A percentile compares a stretch with the other conserved stretches of the same genome.
Evolutionary conservation across 2,888 invertebrate genomes (phyloP).

Genomic region (Papilio protenor): DNA sequence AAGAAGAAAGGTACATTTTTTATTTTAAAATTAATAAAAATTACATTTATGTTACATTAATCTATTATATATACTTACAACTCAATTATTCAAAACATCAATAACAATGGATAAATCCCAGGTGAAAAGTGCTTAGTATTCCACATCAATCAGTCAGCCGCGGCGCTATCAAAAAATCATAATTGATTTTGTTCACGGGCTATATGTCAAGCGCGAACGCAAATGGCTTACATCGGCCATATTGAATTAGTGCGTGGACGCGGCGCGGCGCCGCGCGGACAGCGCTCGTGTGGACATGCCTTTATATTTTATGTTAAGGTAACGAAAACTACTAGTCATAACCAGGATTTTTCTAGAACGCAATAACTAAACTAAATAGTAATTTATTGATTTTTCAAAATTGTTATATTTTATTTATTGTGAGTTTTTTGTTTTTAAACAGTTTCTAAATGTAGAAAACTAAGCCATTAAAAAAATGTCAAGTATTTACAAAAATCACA

Average conservation of each 20-base stretch:
- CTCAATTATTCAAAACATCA: conserved; percentile 1
- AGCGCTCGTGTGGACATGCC: conserved; percentile 55
- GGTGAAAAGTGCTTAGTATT: conserved; percentile 50
- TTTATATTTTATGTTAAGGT: neutral
- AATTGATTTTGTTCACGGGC: conserved; percentile 83
- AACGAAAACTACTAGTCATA: neutral
- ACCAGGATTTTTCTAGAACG: no score
- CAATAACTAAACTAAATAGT: no score
- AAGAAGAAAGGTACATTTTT: no score
- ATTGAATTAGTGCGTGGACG: conserved; percentile 83
- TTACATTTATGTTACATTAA: no score
- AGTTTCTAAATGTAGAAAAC: no score
- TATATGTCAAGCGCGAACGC: conserved; percentile 81
- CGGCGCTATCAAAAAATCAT: conserved; percentile 78
- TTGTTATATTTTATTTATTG: no score
- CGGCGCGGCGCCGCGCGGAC: conserved; percentile 57
- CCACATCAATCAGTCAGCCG: conserved; percentile 58
- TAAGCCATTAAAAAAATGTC: no score
- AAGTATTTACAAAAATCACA: no score
- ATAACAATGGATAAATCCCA: conserved; percentile 22
- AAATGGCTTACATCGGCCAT: conserved; percentile 83
- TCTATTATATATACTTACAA: no score
- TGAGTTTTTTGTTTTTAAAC: no score
- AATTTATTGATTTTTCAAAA: no score
- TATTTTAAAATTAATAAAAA: no score